phyloP scores from a whole-genome alignment of 2,888 invertebrate genomes.

The Phalera bucephala region DNA sequence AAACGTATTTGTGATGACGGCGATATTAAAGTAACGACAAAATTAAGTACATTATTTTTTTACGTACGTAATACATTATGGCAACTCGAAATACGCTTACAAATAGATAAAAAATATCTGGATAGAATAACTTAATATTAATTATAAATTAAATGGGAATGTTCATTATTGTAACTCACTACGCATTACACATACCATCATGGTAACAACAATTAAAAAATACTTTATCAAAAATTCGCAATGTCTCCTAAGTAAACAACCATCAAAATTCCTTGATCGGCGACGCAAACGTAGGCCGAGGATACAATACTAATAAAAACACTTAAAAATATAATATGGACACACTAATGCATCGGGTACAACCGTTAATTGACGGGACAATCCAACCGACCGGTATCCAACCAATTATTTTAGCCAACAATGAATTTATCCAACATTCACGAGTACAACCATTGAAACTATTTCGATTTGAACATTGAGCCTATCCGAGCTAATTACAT shows the following conservation, averaged over 20 bases:
- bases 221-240: constrained; percentile 55
- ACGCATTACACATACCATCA: constrained; percentile 52
- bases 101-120: constrained; percentile 33
- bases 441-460: constrained; percentile 54
- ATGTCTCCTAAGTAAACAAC: constrained; percentile 47
- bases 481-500: constrained; percentile 46
- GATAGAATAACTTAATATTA: constrained; percentile 46
- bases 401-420: constrained; percentile 40
- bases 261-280: constrained; percentile 43
- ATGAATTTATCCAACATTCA: constrained; percentile 44
- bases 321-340: constrained; percentile 74
- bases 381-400: constrained; percentile 46
- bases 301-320: constrained; percentile 59
- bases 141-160: constrained; percentile 61
- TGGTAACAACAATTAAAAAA: constrained; percentile 75
- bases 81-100: constrained; percentile 63
- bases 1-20: constrained; percentile 27
- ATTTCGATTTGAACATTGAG: constrained; percentile 54
- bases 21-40: constrained; percentile 35
- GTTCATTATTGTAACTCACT: constrained; percentile 53
- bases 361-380: constrained; percentile 72
- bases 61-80: constrained; percentile 62
- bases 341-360: constrained; percentile 56
- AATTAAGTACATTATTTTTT: constrained; percentile 72
- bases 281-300: constrained; percentile 33